Base-by-base conservation (phyloP, 1,140 invertebrate genomes). In the Hycleus cichorii region DNA sequence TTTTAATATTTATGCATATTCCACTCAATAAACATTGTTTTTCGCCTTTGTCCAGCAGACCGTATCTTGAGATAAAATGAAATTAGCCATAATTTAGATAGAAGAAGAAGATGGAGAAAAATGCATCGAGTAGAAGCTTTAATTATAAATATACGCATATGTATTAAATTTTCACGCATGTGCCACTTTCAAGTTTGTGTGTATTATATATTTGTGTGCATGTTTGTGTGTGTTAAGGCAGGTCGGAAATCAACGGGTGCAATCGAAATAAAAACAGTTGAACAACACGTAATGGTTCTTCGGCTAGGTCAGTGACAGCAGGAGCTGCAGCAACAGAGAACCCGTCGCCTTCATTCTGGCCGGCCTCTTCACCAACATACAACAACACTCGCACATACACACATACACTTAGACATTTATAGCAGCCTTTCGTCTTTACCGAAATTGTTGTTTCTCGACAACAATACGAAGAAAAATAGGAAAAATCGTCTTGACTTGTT, bases 231-330 rank as follows among this genome's bases (percentile, higher is more conserved):
- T 42, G 58, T 66, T 66, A 58, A 60, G 59, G 64, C 64, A 63
- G 62, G 64, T 67, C 64, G 59, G 64, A 63, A 60, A 63, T 62
- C 57, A 63, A 63, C 59, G 52, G 59, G 62, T 45, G 57, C 57
- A 64, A 61, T 62, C 59, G 57, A 63, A 62, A 64, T 61, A 57
- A 66, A 66, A 64, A 62, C 65, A 67, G 63, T 67, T 58, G 63
- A 67, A 67, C 63, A 63, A 63, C 65, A 61, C 62, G 58, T 65
- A 67, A 65, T 64, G 58, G 60, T 62, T 59, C 55, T 65, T 67
- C 60, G 59, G 55, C 58, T 62, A 67, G 66, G 66, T 68, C 66
- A 68, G 64, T 68, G 64, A 68, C 66, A 68, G 66, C 64, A 58
- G 8, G 18, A 24, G 18, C 18, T 18, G 18, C 26, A 27, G 27